Conservation (phyloP, 2,113 vertebrate species). For the Syngnathus scovelli region DNA sequence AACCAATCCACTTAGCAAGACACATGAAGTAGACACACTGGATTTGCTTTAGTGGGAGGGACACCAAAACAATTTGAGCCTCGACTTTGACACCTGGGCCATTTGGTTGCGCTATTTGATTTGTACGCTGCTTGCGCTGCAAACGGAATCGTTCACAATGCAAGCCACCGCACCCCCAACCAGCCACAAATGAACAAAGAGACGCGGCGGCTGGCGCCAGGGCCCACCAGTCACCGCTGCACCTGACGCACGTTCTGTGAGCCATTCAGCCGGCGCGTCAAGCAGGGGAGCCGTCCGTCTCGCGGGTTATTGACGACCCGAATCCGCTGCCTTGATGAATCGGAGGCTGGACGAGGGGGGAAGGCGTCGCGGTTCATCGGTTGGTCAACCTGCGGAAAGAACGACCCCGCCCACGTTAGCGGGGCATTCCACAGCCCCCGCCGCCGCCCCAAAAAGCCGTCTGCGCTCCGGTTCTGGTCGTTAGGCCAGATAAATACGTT, state of each 20-base stretch:
- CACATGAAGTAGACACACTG: too few species aligned
- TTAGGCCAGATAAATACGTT: constrained; percentile 51
- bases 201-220: constrained; percentile 45
- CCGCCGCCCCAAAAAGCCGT: constrained; percentile 13
- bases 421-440: constrained; percentile 4
- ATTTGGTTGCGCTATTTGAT: neutral
- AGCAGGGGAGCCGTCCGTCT: constrained; percentile 55
- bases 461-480: constrained; percentile 54
- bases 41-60: neutral
- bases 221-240: constrained; percentile 42
- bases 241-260: constrained; percentile 48
- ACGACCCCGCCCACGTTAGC: constrained; percentile 12
- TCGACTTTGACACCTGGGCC: neutral
- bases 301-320: constrained; percentile 52
- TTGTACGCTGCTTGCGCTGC: constrained; percentile 1
- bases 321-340: constrained; percentile 65
- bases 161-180: constrained; percentile 11
- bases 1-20: too few species aligned
- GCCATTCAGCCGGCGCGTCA: constrained; percentile 47
- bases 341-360: constrained; percentile 28
- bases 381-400: constrained; percentile 43
- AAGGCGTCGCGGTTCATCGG: constrained; percentile 12
- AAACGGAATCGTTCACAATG: constrained; percentile 53
- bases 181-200: constrained; percentile 65
- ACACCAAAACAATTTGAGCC: neutral